Evolutionary conservation across 2,113 vertebrate species (phyloP), one percentile per base, ranked within the genome.

Genomic region (Peucedramus taeniatus): DNA sequence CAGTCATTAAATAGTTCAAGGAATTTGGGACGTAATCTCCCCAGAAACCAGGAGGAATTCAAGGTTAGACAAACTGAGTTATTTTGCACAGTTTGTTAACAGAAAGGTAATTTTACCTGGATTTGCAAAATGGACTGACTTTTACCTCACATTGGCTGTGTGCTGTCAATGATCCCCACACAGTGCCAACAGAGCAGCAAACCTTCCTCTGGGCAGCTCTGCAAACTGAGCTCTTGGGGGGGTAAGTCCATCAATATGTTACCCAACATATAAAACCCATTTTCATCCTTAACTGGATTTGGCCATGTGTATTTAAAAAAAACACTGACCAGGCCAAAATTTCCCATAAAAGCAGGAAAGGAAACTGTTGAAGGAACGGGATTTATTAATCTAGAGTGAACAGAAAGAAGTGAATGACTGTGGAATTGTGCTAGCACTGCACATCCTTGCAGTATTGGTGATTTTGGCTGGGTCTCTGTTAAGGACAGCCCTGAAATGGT

Each of bases 1-100:
- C 92, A 95, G 28, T 87, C 84, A n/a, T 68, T 91, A 85, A 91
- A 19, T 90, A 91, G 93, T 93, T 96, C 82, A 93, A 91, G 75
- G 75, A 90, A 94, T 93, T 47, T 72, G 90, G 94, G 87, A 91
- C 94, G 70, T 22, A 59, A 69, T 61, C 24, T 87, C 87, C 78
- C 82, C 54, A 69, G 84, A 91, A 84, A 80, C 20, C 22, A 44
- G 39, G 35, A 91, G 33, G 54, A 90, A 88, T 83, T 91, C 78
- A 86, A 95, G 95, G 87, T 95, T 86, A 91, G 65, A 42, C 76
- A 83, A 81, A 81, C 42, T 18, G 71, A 45, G 63, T 85, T n/a
- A 90, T 92, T 94, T 85, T 85, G 66, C 74, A 68, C 1, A 0
- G 5, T 69, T 91, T 87, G 39, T 82, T 93, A 94, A 35, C 42